Percentiles rank a stretch among this genome's conserved stretches.
Conservation (phyloP, 2,113 vertebrate genomes). For the Bubo blakistoni region DNA sequence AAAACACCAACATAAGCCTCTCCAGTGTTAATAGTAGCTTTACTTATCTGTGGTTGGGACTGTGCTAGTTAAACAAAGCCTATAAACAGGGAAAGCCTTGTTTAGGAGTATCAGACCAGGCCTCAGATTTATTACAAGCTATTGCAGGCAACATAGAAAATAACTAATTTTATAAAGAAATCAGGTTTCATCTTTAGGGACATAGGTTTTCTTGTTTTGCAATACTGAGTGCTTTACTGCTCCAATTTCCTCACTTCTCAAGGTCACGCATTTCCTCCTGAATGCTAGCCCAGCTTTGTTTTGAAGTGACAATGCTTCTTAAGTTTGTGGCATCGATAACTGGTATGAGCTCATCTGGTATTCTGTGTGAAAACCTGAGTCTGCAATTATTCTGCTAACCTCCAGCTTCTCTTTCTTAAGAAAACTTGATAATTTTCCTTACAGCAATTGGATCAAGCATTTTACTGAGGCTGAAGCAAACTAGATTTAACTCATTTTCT, state of each 20-base stretch:
- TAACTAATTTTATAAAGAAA: not conserved
- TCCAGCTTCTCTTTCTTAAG: not conserved
- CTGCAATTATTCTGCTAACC: constrained; percentile 2
- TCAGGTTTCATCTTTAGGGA: not conserved
- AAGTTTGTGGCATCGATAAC: not conserved
- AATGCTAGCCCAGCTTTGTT: not conserved
- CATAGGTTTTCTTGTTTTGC: not conserved
- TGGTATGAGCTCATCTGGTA: not conserved
- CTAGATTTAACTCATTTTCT: not conserved
- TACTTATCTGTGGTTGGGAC: not conserved
- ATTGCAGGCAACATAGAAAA: not conserved
- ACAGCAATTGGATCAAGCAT: not conserved
- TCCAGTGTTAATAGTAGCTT: not conserved
- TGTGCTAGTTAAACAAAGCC: not conserved
- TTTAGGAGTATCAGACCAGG: not conserved
- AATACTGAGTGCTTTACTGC: not conserved
- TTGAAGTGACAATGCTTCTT: not conserved
- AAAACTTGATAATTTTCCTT: not conserved
- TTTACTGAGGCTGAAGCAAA: not conserved
- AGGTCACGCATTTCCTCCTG: not conserved
- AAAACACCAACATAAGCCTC: fast-evolving
- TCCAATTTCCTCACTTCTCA: not conserved
- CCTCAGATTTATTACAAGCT: not conserved
- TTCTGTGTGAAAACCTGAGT: not conserved
- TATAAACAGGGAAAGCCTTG: not conserved